Conservation (phyloP, 2,113 vertebrate genomes). For the Colaptes auratus region DNA sequence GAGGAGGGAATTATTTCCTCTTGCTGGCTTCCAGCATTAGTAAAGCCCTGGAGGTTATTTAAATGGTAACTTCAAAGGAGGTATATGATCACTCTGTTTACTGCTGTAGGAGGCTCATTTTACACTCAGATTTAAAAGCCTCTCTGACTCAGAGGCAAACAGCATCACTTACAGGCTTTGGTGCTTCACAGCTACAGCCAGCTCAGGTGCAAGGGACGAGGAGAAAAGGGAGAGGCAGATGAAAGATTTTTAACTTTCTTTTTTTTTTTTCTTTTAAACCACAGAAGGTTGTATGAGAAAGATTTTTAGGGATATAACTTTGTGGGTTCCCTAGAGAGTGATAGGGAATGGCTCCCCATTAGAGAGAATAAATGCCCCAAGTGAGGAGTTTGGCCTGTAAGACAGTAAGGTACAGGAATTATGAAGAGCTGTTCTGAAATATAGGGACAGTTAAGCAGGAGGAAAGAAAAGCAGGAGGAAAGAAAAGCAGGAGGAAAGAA, state of each 20-base stretch:
- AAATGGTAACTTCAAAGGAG: slow-evolving; percentile 70
- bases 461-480: not conserved
- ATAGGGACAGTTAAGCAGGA: not conserved
- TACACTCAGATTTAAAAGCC: slow-evolving; percentile 53
- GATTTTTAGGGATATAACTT: not conserved
- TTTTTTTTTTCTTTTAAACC: not conserved
- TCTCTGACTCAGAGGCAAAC: slow-evolving; percentile 51
- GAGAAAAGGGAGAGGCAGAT: not conserved
- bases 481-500: not conserved
- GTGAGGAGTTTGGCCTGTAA: not conserved
- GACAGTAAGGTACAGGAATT: not conserved
- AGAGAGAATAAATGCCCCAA: not conserved
- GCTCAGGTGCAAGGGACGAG: not conserved
- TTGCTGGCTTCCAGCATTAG: slow-evolving; percentile 20
- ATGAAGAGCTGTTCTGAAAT: not conserved
- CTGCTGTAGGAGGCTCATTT: slow-evolving; percentile 58
- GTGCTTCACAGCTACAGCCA: not conserved
- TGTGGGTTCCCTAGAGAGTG: not conserved
- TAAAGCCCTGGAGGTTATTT: slow-evolving; percentile 67
- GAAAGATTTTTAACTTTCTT: not conserved
- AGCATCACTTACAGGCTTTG: slow-evolving; percentile 42
- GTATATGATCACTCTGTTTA: slow-evolving; percentile 28
- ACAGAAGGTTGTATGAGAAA: not conserved
- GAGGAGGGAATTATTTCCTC: slow-evolving; percentile 37
- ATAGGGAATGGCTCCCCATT: not conserved